Evolutionary conservation across 1,140 invertebrate species (phyloP), one percentile per base, ranked within the genome.

Genomic region (Aphaenogaster floridana): DNA sequence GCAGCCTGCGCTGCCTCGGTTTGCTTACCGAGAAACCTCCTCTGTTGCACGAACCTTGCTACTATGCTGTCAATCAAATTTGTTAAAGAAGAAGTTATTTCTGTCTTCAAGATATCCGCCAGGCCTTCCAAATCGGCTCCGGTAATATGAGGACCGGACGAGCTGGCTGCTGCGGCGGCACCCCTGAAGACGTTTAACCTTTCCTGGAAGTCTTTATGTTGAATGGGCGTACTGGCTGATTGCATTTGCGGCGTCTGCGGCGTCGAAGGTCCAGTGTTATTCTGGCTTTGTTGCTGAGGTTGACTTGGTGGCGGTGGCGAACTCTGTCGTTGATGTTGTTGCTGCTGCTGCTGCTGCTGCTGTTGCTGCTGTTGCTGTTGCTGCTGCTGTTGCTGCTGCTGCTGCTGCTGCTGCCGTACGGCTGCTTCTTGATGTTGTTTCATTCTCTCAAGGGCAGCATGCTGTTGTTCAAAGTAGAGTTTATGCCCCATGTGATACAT

Each of bases 41-140:
- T 96, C 92, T 98, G 98, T 88, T 98, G 98, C 59, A 98, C 96
- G 93, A 98, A 98, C 88, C 98, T 97, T 17, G 97, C 97, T 64
- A 99, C 96, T 74, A 99, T 98, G 11, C 97, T 98, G 94, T 99
- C 98, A 86, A 99, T 98, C n/a, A 99, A 95, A 84, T 97, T 97
- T 6, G 97, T 97, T 63, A 99, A 94, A 6, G 97, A 98, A 76
- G 98, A 97, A 17, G 97, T 97, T 83, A 99, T 98, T 96, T 99
- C 98, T 54, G 97, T 97, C 95, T 99, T 99, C 1, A 99, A 96
- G 64, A 97, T 97, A 90, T 99, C 98, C 7, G 98, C 98, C 63
- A 99, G 95, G 69, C 97, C 97, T 95, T 99, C 98, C 2, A 99
- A 96, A 93, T 99, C 98, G 17, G 97, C 96, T 39, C 97, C 97